Conservation (phyloP, 2,888 invertebrate genomes). For the Drosophila cracens region DNA sequence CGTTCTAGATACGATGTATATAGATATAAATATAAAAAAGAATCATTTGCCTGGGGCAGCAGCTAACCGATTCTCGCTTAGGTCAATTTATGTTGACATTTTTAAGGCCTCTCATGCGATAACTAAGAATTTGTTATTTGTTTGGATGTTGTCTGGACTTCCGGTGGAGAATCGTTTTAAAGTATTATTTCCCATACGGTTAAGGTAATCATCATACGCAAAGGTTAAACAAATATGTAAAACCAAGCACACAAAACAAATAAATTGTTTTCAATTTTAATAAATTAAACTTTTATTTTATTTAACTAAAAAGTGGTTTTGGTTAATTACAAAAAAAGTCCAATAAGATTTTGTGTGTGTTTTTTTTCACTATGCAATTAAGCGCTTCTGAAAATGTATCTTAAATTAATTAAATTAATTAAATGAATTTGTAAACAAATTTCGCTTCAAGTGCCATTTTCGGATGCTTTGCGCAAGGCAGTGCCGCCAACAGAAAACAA, state of each 20-base stretch:
- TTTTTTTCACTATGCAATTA: constrained; percentile 15
- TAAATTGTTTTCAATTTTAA: constrained; percentile 52
- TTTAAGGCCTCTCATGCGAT: constrained; percentile 28
- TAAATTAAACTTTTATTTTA: constrained; percentile 77
- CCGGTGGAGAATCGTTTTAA: neutral
- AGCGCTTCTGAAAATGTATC: constrained; percentile 44
- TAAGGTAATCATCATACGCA: neutral
- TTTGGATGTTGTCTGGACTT: constrained; percentile 10
- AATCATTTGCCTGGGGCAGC: constrained; percentile 17
- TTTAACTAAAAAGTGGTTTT: constrained; percentile 70
- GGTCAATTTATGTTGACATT: constrained; percentile 68
- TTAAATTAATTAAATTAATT: constrained; percentile 43
- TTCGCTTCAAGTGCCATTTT: constrained; percentile 41
- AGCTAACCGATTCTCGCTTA: constrained; percentile 15
- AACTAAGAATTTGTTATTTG: neutral
- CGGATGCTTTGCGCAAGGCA: constrained; percentile 45
- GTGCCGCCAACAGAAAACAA: constrained; percentile 51
- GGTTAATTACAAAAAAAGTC: constrained; percentile 80
- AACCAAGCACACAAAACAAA: neutral
- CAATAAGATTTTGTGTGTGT: constrained; percentile 45
- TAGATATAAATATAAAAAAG: neutral
- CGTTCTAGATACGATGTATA: constrained; percentile 49
- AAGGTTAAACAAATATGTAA: neutral
- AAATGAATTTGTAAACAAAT: constrained; percentile 49
- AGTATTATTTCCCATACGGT: neutral